Conservation (phyloP, 2,113 vertebrate species). For the Baryphthengus martii region DNA sequence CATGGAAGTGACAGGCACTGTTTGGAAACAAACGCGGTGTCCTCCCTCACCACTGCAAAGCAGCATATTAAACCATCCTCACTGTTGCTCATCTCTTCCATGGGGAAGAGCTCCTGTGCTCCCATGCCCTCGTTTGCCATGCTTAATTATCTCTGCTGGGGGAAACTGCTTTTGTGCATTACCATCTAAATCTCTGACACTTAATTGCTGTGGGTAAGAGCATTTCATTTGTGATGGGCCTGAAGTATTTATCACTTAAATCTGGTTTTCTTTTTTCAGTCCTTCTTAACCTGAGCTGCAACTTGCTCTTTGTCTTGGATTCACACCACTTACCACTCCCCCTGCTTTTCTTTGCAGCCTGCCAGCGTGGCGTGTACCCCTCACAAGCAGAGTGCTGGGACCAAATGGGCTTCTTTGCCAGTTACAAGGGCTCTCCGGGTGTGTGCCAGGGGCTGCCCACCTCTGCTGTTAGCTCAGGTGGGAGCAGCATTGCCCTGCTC, state of each 20-base stretch:
- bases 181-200: background rate
- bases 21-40: background rate
- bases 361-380: background rate
- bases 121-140: background rate
- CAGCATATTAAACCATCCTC: background rate
- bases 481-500: too few relatives aligned
- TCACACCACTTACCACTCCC: rapidly evolving
- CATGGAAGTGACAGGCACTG: rapidly evolving
- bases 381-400: too few relatives aligned
- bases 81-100: rapidly evolving
- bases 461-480: background rate
- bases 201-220: background rate
- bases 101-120: background rate
- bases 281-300: background rate
- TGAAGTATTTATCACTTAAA: background rate
- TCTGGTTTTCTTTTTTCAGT: background rate
- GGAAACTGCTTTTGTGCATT: background rate
- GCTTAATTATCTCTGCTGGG: background rate
- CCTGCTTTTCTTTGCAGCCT: background rate
- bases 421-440: too few relatives aligned
- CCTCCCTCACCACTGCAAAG: background rate
- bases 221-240: background rate
- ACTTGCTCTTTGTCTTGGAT: background rate
- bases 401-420: too few relatives aligned
- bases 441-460: too few relatives aligned